These are phyloP conservation scores for Plectrocnemia conspersa DNA, from an alignment of 1,140 invertebrate species.

Conservation along the genomic window DNA sequence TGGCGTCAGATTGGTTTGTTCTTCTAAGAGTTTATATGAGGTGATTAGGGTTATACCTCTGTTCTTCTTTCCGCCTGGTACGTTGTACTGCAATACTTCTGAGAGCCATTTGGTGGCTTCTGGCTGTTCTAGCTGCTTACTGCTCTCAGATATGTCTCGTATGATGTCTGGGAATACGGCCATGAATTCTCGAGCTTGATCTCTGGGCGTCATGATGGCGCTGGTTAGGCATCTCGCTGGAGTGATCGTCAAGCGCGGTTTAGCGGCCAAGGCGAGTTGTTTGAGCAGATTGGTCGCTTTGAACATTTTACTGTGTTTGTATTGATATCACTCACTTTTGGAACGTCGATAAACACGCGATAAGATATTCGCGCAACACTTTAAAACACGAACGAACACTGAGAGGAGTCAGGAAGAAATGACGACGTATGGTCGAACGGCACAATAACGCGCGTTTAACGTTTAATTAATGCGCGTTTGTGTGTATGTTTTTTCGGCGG, in stretches of 20 bases:
- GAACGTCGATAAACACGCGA: too few relatives aligned
- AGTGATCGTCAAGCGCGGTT: background rate
- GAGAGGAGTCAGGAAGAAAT: too few relatives aligned
- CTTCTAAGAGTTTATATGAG: conserved; percentile 62
- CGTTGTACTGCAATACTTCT: conserved; percentile 68
- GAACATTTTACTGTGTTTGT: too few relatives aligned
- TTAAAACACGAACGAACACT: too few relatives aligned
- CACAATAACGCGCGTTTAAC: too few relatives aligned
- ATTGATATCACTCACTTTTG: too few relatives aligned
- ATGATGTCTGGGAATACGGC: conserved; percentile 70
- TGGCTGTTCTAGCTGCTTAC: conserved; percentile 56
- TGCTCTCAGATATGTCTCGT: conserved; percentile 61
- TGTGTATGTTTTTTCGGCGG: too few relatives aligned
- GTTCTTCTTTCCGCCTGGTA: conserved; percentile 64
- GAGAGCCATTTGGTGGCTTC: conserved; percentile 64
- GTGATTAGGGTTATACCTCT: conserved; percentile 67
- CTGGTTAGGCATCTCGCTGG: background rate
- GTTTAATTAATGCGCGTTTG: too few relatives aligned
- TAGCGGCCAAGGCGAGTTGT: too few relatives aligned
- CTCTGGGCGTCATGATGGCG: conserved; percentile 43
- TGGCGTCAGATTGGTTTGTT: conserved; percentile 52
- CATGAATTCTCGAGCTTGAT: conserved; percentile 70
- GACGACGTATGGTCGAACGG: too few relatives aligned
- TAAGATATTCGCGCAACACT: too few relatives aligned
- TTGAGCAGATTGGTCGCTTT: too few relatives aligned